Evolutionary conservation across 2,888 invertebrate genomes (phyloP), one percentile per base, ranked within the genome.

Genomic region (Epicampocera succincta): DNA sequence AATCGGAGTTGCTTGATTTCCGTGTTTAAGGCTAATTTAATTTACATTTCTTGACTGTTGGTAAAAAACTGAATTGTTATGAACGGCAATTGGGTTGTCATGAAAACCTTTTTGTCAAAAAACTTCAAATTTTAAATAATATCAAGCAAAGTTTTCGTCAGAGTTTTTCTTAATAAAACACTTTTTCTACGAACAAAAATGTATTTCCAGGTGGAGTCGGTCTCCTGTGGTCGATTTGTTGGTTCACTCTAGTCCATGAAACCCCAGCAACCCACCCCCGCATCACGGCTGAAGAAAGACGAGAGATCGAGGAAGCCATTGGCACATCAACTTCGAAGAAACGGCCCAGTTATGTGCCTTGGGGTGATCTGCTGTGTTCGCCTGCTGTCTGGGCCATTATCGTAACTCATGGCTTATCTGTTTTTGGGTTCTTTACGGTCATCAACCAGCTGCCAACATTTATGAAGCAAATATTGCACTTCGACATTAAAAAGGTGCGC

Each of bases 361-460:
- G 96, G 96, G 91, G 90, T 66, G 89, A 92, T 19, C 92, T 97
- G 85, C 89, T 96, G 50, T 92, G 93, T 1, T 96, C 96, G 0
- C 87, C 93, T 0, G 95, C 96, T 0, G 96, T 97, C 5, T 97
- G 96, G 96, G 96, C 96, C 13, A 96, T 97, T 88, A 93, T 97
- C 84, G 90, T 97, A 75, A 95, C 96, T 0, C 96, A 97, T 88
- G 95, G 94, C 0, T 94, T 95, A 73, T 96, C 96, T 6, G 96
- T 97, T 60, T 97, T 96, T 91, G 95, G 96, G 0, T 97, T 96
- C 92, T 97, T 96, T 91, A 96, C 96, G 12, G 95, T 97, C 40
- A 94, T 97, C 85, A 96, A 96, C 91, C 96, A 97, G 87, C 92
- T 97, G 86, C 97, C 97, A 6, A 96, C 95, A 1, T 97, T 95